These are phyloP conservation scores for Epiperipatus broadwayi DNA, from an alignment of 2,888 invertebrate genomes.

Conservation along the genomic window DNA sequence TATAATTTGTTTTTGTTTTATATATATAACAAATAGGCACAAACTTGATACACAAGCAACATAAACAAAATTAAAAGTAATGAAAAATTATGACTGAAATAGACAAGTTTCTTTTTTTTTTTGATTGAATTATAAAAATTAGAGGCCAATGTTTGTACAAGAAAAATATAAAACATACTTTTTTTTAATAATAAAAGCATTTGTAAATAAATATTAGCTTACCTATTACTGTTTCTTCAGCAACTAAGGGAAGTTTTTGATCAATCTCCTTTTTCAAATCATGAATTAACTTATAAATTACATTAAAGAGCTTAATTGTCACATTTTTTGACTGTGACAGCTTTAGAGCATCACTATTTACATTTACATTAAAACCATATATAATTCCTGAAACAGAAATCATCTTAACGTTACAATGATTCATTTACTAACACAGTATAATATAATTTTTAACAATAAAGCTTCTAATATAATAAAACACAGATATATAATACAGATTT, in stretches of 20 bases:
- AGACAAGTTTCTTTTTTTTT: no score
- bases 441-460: no score
- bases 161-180: constrained; percentile 15
- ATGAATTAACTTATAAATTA: constrained; percentile 82
- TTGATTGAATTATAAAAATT: no score
- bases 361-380: constrained; percentile 65
- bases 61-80: no score
- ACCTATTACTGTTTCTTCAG: constrained; percentile 59
- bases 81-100: no score
- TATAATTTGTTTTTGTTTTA: no score
- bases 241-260: constrained; percentile 44
- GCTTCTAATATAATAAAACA: no score
- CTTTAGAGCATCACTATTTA: constrained; percentile 23
- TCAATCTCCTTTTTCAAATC: constrained; percentile 59
- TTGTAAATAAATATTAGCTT: constrained; percentile 17
- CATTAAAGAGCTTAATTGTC: constrained; percentile 49
- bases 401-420: constrained; percentile 7
- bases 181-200: constrained; percentile 14
- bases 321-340: constrained; percentile 38
- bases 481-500: no score
- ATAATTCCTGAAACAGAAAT: constrained; percentile 42
- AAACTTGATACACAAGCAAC: no score
- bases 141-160: no score
- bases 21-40: no score
- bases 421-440: no score